Evolutionary conservation across 2,888 invertebrate species (phyloP).

Genomic region (Phengaris arion): DNA sequence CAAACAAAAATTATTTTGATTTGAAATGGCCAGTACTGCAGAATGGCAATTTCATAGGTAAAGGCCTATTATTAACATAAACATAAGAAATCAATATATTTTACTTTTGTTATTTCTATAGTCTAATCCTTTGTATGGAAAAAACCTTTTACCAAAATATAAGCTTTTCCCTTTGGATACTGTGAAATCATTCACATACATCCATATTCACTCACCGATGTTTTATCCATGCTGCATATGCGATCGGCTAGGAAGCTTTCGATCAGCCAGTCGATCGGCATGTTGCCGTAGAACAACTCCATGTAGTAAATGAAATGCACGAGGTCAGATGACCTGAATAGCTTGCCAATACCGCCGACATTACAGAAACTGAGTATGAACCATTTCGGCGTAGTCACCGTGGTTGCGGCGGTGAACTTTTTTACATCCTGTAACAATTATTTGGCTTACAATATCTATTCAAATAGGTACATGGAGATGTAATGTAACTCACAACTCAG

Average conservation of each 20-base stretch:
- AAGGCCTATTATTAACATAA: too few species aligned
- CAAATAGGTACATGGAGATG: too few species aligned
- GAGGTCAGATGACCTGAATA: conserved; percentile 93
- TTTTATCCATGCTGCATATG: conserved; percentile 91
- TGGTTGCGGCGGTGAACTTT: conserved; percentile 46
- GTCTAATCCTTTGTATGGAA: too few species aligned
- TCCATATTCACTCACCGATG: conserved; percentile 76
- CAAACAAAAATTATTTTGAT: too few species aligned
- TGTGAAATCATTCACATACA: too few species aligned
- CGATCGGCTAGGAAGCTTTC: conserved; percentile 93
- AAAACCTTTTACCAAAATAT: too few species aligned
- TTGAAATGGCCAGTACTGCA: too few species aligned
- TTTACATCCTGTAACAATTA: conserved; percentile 55
- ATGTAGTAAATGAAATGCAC: conserved; percentile 94
- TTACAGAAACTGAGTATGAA: conserved; percentile 95
- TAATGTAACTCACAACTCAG: too few species aligned
- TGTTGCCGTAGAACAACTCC: conserved; percentile 96
- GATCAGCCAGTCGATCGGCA: conserved; percentile 98
- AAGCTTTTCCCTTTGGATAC: too few species aligned
- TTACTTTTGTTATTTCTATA: too few species aligned
- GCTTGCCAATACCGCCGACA: conserved; percentile 96
- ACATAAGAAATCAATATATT: too few species aligned
- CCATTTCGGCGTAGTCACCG: conserved; percentile 84
- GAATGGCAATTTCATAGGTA: too few species aligned
- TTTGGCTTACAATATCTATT: neutral